Conservation (phyloP, 1,140 invertebrate species). For the Asbolus verrucosus region DNA sequence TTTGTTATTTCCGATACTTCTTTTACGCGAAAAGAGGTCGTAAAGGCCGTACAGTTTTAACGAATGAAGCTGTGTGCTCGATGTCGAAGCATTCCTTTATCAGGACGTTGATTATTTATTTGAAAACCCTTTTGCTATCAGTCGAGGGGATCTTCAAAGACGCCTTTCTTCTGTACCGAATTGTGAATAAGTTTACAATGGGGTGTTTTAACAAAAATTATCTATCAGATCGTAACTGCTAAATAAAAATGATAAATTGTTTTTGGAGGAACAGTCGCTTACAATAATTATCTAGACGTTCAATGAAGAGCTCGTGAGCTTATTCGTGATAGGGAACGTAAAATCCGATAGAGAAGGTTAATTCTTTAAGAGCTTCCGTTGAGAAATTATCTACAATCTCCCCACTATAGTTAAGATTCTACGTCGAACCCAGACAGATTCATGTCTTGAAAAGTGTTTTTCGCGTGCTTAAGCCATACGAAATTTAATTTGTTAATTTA, state of each 20-base stretch:
- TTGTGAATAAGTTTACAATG: background rate
- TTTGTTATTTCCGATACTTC: slow-evolving; percentile 21
- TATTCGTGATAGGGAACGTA: slow-evolving; percentile 30
- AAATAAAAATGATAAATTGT: slow-evolving; percentile 12
- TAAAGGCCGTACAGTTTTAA: slow-evolving; percentile 7
- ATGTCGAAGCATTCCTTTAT: slow-evolving; percentile 1
- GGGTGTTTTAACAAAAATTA: background rate
- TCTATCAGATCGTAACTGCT: background rate
- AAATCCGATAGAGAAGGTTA: slow-evolving; percentile 47
- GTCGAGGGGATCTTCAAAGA: background rate
- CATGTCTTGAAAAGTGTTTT: slow-evolving; percentile 41
- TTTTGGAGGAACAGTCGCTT: slow-evolving; percentile 11
- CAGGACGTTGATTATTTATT: slow-evolving; percentile 8
- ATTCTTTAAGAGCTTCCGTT: slow-evolving; percentile 49
- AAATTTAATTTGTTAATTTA: slow-evolving; percentile 42
- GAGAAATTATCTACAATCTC: slow-evolving; percentile 46
- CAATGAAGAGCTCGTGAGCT: slow-evolving; percentile 28
- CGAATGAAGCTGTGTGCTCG: background rate
- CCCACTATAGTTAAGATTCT: slow-evolving; percentile 38
- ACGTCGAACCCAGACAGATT: slow-evolving; percentile 39
- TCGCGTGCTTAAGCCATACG: slow-evolving; percentile 38
- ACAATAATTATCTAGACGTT: slow-evolving; percentile 20
- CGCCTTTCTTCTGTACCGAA: background rate
- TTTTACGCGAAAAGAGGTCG: background rate
- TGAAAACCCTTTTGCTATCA: slow-evolving; percentile 4